phyloP scores from a whole-genome alignment of 2,888 invertebrate species.

The Mythimna impura region DNA sequence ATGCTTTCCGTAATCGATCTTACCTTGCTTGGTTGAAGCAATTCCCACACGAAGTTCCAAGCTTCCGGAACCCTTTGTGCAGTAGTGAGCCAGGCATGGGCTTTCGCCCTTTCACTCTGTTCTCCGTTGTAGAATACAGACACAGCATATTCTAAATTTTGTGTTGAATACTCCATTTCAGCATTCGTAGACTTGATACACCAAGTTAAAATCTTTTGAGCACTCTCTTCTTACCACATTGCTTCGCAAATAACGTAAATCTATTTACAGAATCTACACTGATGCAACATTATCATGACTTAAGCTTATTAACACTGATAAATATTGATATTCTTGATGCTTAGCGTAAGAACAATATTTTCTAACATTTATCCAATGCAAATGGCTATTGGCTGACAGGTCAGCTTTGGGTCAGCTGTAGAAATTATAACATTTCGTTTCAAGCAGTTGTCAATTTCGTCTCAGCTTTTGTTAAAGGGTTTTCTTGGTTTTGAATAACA shows the following conservation, averaged over 20 bases:
- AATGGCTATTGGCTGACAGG: constrained; percentile 56
- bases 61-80: constrained; percentile 96
- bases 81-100: constrained; percentile 96
- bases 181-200: constrained; percentile 20
- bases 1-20: constrained; percentile 19
- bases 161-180: constrained; percentile 91
- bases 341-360: constrained; percentile 41
- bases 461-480: not conserved
- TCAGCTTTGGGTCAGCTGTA: constrained; percentile 57
- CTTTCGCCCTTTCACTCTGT: constrained; percentile 92
- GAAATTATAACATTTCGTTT: constrained; percentile 28
- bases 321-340: constrained; percentile 9
- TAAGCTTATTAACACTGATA: not conserved
- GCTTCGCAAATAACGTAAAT: constrained; percentile 7
- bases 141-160: constrained; percentile 93
- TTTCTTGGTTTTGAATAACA: no score
- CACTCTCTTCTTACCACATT: constrained; percentile 36
- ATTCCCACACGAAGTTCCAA: constrained; percentile 98
- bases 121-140: constrained; percentile 92
- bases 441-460: not conserved
- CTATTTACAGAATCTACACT: constrained; percentile 23
- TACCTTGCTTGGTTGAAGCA: constrained; percentile 95
- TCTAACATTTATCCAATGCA: constrained; percentile 2
- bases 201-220: constrained; percentile 21
- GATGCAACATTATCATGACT: constrained; percentile 21